Evolutionary conservation across 2,888 invertebrate genomes (phyloP), one percentile per base, ranked within the genome.

Genomic region (Leucoma salicis): DNA sequence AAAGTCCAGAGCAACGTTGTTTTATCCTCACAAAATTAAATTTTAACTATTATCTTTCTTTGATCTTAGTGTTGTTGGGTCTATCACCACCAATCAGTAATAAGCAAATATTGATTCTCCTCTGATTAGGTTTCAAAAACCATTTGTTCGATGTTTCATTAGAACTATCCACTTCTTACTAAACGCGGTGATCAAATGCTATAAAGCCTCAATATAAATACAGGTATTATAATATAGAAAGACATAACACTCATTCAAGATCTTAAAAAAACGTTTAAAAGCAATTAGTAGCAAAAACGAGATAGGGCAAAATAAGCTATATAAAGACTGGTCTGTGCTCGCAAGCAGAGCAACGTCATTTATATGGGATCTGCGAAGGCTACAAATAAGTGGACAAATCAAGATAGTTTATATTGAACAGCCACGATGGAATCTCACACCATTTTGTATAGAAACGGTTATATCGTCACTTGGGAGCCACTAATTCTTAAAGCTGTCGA

Each of bases 391-490:
- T 53, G 53, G 40, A 58, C 60, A 62, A 62, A 61, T 58, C 59
- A 59, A 46, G 38, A 61, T 62, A 57, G 59, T 57, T 60, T 55
- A 57, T 60, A 58, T 62, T 62, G 49, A 56, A 59, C 46, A 56
- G 42, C 42, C 46, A 43, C 42, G 39, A 37, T 41, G 57, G 60
- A 53, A 63, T 74, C 66, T 59, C 69, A 67, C 74, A 71, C 71
- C 73, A 74, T 71, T 77, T 77, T 77, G 78, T 80, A 57, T 51
- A 54, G 65, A 66, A 73, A 75, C 71, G 73, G 71, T 70, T 70
- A 73, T 74, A 76, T 74, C 68, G 74, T 74, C 74, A 71, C 77
- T 70, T 66, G 58, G 53, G 57, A 66, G 65, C 65, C 68, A 74
- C 70, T 76, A 75, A 79, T 81, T 73, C 64, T 69, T 62, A 64